Conservation (phyloP, 1,140 invertebrate species). For the Lucilia sericata region DNA sequence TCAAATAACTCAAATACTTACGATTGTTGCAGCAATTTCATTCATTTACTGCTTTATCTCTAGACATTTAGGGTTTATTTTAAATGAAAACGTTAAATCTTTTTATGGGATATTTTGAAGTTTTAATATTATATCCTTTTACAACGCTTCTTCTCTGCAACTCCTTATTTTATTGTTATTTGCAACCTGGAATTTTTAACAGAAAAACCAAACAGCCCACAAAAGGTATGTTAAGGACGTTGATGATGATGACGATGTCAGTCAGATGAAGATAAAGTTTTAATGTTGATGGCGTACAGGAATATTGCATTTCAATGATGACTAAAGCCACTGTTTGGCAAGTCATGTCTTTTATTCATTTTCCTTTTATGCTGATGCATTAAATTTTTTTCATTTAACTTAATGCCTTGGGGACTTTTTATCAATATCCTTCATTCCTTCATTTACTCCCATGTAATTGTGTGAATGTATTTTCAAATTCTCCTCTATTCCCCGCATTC, state of each 20-base stretch:
- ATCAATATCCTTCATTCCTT: background rate
- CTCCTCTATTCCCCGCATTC: background rate
- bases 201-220: background rate
- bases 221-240: background rate
- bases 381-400: constrained; percentile 23
- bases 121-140: background rate
- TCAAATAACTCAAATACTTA: background rate
- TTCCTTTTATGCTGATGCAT: constrained; percentile 18
- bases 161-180: background rate
- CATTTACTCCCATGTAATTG: background rate
- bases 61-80: background rate
- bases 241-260: background rate
- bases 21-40: background rate
- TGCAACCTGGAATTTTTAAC: background rate
- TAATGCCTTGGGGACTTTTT: constrained; percentile 24
- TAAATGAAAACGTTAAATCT: background rate
- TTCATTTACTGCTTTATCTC: background rate
- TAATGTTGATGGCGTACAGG: background rate
- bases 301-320: constrained; percentile 27
- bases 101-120: background rate
- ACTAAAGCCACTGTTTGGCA: constrained; percentile 22
- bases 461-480: background rate
- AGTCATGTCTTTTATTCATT: background rate
- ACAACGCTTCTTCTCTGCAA: no score
- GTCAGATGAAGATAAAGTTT: background rate